Conservation (phyloP, 2,797 vertebrate genomes). For the Neosilurus hyrtlii region DNA sequence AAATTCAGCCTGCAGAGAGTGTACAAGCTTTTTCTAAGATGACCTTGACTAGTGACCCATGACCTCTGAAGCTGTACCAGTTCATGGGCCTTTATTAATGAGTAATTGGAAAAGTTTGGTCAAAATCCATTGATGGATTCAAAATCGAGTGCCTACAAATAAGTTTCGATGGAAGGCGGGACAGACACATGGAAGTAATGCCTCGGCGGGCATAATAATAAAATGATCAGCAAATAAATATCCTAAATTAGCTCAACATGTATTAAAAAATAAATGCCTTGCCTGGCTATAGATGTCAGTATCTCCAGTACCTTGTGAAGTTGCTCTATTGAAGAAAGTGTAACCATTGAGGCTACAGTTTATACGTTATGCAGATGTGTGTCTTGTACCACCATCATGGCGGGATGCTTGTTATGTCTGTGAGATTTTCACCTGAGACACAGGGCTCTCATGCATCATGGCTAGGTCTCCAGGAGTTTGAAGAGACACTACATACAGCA, state of each 20-base stretch:
- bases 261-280: neutral
- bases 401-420: constrained; percentile 37
- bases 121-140: too few relatives aligned
- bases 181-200: too few relatives aligned
- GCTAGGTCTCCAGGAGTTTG: constrained; percentile 28
- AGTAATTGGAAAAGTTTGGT: too few relatives aligned
- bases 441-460: constrained; percentile 16
- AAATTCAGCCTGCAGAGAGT: too few relatives aligned
- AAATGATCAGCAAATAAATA: neutral
- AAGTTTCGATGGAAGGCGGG: too few relatives aligned
- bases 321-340: constrained; percentile 1
- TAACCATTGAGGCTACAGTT: neutral
- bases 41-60: too few relatives aligned
- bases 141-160: too few relatives aligned
- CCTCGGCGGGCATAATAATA: neutral
- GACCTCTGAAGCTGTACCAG: too few relatives aligned
- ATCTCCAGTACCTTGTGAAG: neutral
- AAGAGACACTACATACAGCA: constrained; percentile 17
- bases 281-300: neutral
- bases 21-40: too few relatives aligned
- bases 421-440: constrained; percentile 37
- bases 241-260: neutral
- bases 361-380: constrained; percentile 36
- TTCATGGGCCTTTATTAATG: too few relatives aligned
- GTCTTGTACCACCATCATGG: constrained; percentile 12